Conservation (phyloP, 2,797 vertebrate genomes). For the Brachyalestes nurse region DNA sequence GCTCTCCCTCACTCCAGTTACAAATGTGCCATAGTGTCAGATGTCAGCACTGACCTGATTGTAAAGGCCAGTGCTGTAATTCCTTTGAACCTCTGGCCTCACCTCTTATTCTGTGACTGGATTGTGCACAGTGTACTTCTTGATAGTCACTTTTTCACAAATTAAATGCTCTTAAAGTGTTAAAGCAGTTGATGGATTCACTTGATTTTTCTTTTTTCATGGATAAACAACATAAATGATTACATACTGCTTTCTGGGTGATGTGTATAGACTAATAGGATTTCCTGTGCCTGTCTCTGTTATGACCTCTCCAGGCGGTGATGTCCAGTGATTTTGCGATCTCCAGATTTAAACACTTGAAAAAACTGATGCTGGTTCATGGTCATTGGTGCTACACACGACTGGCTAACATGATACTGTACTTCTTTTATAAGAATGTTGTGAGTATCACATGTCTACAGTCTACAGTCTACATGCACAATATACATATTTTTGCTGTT, state of each 20-base stretch:
- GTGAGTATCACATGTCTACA: constrained; percentile 76
- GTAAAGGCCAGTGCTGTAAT: neutral
- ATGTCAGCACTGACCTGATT: constrained; percentile 6
- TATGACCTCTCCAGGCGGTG: constrained; percentile 80
- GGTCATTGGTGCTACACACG: constrained; percentile 93
- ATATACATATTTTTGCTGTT: too few relatives aligned
- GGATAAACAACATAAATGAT: neutral
- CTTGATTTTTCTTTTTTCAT: neutral
- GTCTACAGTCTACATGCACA: neutral
- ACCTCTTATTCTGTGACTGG: too few relatives aligned
- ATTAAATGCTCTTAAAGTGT: neutral
- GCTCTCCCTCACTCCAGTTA: neutral
- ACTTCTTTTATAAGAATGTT: constrained; percentile 98
- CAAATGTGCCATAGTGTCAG: neutral
- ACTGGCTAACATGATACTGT: constrained; percentile 94
- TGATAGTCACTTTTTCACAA: neutral
- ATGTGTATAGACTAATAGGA: neutral
- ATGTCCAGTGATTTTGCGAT: constrained; percentile 97
- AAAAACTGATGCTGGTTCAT: constrained; percentile 91
- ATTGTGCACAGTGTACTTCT: too few relatives aligned
- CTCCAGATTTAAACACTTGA: constrained; percentile 89
- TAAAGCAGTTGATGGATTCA: neutral
- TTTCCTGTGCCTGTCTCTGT: neutral
- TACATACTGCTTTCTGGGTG: too few relatives aligned
- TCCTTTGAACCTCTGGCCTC: neutral